Conservation (phyloP, 2,888 invertebrate species). For the Panzeria rudis region DNA sequence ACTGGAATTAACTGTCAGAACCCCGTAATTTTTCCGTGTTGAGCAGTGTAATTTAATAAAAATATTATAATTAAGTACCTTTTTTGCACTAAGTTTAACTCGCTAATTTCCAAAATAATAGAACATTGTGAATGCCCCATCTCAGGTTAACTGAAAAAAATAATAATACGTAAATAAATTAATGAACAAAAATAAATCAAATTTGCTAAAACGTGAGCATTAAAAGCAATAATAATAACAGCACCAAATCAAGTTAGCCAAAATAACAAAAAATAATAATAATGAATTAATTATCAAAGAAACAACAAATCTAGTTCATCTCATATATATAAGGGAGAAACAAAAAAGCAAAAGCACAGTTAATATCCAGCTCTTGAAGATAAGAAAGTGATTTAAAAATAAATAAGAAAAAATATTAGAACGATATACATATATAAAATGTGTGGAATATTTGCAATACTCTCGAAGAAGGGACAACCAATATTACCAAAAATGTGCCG, state of each 20-base stretch:
- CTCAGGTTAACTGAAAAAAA: neutral
- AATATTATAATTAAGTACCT: too few relatives aligned
- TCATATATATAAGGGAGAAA: constrained; percentile 41
- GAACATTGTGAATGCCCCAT: neutral
- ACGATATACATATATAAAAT: constrained; percentile 73
- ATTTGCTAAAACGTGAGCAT: constrained; percentile 1
- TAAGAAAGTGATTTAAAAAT: neutral
- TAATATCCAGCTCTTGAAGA: neutral
- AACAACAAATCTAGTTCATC: constrained; percentile 13
- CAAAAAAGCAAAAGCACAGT: constrained; percentile 12
- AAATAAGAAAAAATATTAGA: neutral
- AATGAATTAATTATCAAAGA: constrained; percentile 22
- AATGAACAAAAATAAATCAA: neutral
- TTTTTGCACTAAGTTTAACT: too few relatives aligned
- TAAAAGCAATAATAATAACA: constrained; percentile 4
- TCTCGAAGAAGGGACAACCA: constrained; percentile 79
- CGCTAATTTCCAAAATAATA: neutral
- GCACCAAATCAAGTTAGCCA: constrained; percentile 14
- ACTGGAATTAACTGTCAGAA: too few relatives aligned
- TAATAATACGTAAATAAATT: neutral
- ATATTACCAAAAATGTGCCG: constrained; percentile 75
- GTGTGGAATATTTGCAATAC: constrained; percentile 83
- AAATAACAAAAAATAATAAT: constrained; percentile 7
- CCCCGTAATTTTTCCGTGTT: too few relatives aligned
- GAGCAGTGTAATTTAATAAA: too few relatives aligned